Evolutionary conservation across 2,113 vertebrate genomes (phyloP), one percentile per base, ranked within the genome.

Genomic region (Pelecanoides urinatrix): DNA sequence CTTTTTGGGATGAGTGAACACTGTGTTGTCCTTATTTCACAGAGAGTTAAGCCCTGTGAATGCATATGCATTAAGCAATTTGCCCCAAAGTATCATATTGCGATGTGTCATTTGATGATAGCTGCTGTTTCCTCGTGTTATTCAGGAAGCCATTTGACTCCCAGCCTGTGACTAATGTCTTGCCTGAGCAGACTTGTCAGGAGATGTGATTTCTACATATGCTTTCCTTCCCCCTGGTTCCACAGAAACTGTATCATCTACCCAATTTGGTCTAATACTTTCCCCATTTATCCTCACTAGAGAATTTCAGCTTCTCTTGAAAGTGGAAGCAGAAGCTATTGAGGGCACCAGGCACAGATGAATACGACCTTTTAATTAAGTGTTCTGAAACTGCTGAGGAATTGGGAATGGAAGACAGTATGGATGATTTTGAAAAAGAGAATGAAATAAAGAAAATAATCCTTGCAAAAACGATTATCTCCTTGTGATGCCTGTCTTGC

Each of bases 31-130:
- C 86, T 96, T 82, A 94, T 96, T 95, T 95, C 84, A 89, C 91
- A 94, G 92, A 1, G 0, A 95, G 59, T 91, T 89, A 94, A 79
- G 73, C 80, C 19, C 45, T 45, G 9, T 90, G 92, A 95, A 95
- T 95, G 91, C 91, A 87, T 91, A 92, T 81, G 70, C 87, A 89
- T 91, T 92, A 97, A 96, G 94, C 83, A 95, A 95, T 94, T 96
- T 95, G 75, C 79, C 72, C 92, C 61, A 34, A 85, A 94, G 73
- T 49, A 75, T 91, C 89, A 66, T 40, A 92, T 27, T 94, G 73
- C 0, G 1, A 91, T 82, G 91, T 70, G 47, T 91, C 80, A 87
- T 82, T 91, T 87, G 91, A 94, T 87, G 74, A 95, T 61, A 91
- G 90, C 91, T 95, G 86, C 84, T 91, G 70, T 82, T 81, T 92